Percentiles rank a stretch among this genome's conserved stretches.
Evolutionary conservation across 2,888 invertebrate species (phyloP).

Genomic region (Drepanosiphum platanoidis): DNA sequence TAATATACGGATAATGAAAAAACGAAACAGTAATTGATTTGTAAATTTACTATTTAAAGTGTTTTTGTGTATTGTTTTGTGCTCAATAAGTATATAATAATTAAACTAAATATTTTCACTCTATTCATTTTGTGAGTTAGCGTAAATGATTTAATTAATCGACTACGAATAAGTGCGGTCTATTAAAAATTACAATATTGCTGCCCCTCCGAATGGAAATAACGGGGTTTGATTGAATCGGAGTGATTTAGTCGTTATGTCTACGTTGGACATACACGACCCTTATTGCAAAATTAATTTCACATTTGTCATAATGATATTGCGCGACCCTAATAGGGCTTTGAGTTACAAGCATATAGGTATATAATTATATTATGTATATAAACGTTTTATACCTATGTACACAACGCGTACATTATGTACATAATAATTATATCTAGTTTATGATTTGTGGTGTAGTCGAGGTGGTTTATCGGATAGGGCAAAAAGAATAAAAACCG

Average conservation of each 20-base stretch:
- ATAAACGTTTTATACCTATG: not conserved
- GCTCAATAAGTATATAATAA: too few relatives aligned
- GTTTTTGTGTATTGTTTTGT: too few relatives aligned
- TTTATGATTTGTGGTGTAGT: not conserved
- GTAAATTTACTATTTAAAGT: too few relatives aligned
- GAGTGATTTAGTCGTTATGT: constrained; percentile 42
- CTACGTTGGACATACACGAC: constrained; percentile 10
- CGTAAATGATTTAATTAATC: too few relatives aligned
- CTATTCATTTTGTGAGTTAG: too few relatives aligned
- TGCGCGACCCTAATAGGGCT: constrained; percentile 32
- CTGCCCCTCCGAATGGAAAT: not conserved
- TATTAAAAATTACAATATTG: not conserved
- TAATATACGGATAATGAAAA: too few relatives aligned
- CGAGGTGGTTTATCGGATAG: too few relatives aligned
- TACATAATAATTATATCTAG: not conserved
- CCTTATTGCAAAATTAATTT: constrained; percentile 38
- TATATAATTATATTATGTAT: not conserved
- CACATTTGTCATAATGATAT: constrained; percentile 34
- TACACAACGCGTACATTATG: not conserved
- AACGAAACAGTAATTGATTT: too few relatives aligned
- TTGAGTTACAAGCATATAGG: not conserved
- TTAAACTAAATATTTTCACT: too few relatives aligned
- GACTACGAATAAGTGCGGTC: not conserved
- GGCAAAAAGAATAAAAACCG: too few relatives aligned
- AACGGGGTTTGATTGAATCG: constrained; percentile 26